phyloP scores from a whole-genome alignment of 2,113 vertebrate genomes.

The Gasterosteus aculeatus region DNA sequence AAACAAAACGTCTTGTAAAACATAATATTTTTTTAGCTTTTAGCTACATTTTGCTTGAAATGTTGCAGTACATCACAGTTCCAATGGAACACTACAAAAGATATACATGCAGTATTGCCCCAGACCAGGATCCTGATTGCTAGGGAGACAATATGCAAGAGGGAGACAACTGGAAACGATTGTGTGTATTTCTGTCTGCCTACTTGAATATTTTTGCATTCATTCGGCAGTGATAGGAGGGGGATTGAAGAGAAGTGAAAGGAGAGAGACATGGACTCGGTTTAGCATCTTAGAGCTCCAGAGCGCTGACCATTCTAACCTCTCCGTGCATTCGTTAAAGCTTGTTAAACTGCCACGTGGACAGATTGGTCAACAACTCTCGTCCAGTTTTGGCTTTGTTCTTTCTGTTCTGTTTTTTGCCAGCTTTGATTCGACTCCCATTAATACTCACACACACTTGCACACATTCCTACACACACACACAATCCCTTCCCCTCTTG shows the following conservation, averaged over 20 bases:
- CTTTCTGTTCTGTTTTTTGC: background rate
- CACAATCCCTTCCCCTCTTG: background rate
- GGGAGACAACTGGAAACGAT: background rate
- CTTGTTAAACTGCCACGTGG: background rate
- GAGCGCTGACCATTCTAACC: no score
- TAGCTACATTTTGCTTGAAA: background rate
- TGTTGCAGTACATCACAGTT: background rate
- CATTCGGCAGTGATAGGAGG: background rate
- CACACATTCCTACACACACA: constrained; percentile 5
- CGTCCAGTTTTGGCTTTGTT: background rate
- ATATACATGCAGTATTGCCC: background rate
- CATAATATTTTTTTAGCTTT: background rate
- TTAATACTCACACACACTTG: background rate
- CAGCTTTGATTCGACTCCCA: background rate
- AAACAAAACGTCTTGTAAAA: background rate
- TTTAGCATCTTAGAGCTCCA: background rate
- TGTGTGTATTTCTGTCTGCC: background rate
- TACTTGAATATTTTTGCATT: background rate
- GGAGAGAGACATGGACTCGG: background rate
- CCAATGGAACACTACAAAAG: background rate
- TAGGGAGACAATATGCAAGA: background rate
- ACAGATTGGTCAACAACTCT: background rate
- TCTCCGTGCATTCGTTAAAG: background rate
- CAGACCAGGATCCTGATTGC: background rate
- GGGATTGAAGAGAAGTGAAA: background rate